A percentile compares a stretch with the other conserved stretches of the same genome.
Conservation (phyloP, 2,888 invertebrate species). For the Muschampia plurimacula region DNA sequence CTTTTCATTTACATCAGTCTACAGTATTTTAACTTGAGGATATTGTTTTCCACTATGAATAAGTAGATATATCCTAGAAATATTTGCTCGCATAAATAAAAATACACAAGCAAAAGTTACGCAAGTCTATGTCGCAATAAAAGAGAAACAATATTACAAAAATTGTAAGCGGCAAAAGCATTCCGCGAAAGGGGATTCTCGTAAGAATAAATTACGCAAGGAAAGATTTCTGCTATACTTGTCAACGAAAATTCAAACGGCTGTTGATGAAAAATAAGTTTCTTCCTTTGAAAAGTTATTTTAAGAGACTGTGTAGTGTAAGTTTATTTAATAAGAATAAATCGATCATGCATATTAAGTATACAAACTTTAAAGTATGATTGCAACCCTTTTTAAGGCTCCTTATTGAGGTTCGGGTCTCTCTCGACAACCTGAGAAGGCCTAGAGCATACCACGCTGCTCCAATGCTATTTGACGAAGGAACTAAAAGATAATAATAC, state of each 20-base stretch:
- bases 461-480: too few species aligned
- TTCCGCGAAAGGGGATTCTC: conserved; percentile 33
- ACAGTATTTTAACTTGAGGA: not conserved
- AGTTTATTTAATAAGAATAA: too few species aligned
- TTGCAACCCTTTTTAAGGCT: too few species aligned
- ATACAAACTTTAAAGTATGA: too few species aligned
- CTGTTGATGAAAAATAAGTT: conserved; percentile 7
- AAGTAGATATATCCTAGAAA: conserved; percentile 6
- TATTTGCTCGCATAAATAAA: conserved; percentile 16
- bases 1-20: not conserved
- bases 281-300: not conserved
- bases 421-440: too few species aligned
- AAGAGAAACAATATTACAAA: conserved; percentile 31
- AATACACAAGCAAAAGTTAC: conserved; percentile 22
- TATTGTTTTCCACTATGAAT: conserved; percentile 5
- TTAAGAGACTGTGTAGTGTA: not conserved
- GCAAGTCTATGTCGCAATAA: conserved; percentile 22
- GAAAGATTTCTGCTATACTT: conserved; percentile 17
- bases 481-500: too few species aligned
- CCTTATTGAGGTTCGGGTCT: too few species aligned
- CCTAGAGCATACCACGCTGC: too few species aligned
- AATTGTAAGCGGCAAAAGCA: conserved; percentile 32
- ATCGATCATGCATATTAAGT: too few species aligned
- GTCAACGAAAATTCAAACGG: conserved; percentile 28
- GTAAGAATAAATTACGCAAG: conserved; percentile 31